Evolutionary conservation across 2,888 invertebrate genomes (phyloP).

Genomic region (Mythimna impura): DNA sequence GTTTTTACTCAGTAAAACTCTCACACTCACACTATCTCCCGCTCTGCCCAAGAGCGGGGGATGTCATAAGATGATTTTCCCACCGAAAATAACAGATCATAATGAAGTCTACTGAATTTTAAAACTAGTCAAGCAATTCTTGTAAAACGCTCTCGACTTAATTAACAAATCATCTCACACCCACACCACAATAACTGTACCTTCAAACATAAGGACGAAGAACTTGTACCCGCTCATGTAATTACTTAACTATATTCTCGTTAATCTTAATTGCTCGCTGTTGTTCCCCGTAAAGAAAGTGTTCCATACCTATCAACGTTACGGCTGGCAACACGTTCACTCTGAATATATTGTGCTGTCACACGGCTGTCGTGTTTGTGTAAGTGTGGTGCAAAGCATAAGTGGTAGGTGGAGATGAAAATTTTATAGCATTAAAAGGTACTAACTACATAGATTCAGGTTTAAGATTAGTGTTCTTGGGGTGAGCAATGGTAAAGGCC

Average conservation of each 20-base stretch:
- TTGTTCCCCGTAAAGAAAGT: constrained; percentile 41
- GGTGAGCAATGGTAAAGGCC: too few species aligned
- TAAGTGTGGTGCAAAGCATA: background rate
- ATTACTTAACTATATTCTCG: constrained; percentile 42
- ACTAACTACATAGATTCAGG: background rate
- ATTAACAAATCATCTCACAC: constrained; percentile 8
- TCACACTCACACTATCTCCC: too few species aligned
- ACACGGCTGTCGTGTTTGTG: constrained; percentile 46
- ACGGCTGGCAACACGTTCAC: constrained; percentile 34
- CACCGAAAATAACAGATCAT: too few species aligned
- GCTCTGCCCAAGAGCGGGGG: too few species aligned
- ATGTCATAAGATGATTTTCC: too few species aligned
- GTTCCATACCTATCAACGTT: constrained; percentile 36
- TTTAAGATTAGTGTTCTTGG: too few species aligned
- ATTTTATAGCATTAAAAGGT: background rate
- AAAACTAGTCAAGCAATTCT: background rate
- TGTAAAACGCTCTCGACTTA: background rate
- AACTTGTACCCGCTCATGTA: constrained; percentile 12
- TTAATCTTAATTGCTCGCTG: constrained; percentile 51
- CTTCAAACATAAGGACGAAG: constrained; percentile 13
- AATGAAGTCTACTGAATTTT: background rate
- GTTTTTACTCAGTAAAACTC: too few species aligned
- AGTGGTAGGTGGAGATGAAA: background rate
- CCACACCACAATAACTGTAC: background rate
- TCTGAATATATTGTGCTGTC: constrained; percentile 57